phyloP scores from a whole-genome alignment of 1,140 invertebrate genomes.

The Drosophila tropicalis region DNA sequence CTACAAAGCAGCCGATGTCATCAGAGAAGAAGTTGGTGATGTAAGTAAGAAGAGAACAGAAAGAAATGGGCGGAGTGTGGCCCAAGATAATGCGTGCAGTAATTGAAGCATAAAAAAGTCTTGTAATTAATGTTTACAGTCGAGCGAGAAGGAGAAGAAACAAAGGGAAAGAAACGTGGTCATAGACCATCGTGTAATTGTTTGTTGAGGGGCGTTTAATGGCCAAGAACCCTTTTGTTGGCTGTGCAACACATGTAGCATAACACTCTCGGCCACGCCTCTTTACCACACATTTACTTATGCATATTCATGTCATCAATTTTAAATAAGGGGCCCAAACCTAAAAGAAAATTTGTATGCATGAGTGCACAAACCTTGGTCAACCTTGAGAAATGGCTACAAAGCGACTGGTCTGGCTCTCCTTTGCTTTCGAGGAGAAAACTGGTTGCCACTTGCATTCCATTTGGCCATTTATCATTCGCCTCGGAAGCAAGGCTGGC shows the following conservation, averaged over 20 bases:
- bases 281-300: constrained; percentile 63
- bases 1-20: constrained; percentile 91
- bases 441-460: constrained; percentile 61
- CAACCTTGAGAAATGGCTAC: constrained; percentile 70
- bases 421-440: constrained; percentile 12
- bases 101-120: constrained; percentile 78
- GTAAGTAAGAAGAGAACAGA: constrained; percentile 84
- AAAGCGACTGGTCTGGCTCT: constrained; percentile 25
- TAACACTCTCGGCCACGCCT: constrained; percentile 65
- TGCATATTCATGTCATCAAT: constrained; percentile 81
- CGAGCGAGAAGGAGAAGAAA: constrained; percentile 39
- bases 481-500: constrained; percentile 23
- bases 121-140: constrained; percentile 74
- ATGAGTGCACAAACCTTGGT: constrained; percentile 61
- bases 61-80: background rate
- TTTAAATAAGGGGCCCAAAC: constrained; percentile 15
- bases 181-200: constrained; percentile 67
- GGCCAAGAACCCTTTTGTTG: constrained; percentile 34
- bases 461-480: constrained; percentile 50
- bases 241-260: constrained; percentile 59
- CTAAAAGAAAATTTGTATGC: constrained; percentile 56
- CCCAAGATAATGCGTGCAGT: constrained; percentile 34
- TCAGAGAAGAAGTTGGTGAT: constrained; percentile 92
- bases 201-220: constrained; percentile 80
- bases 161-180: constrained; percentile 39